Base-by-base conservation (phyloP, 23 tunicate genomes). In the Oikopleura vanhoeffeni region DNA sequence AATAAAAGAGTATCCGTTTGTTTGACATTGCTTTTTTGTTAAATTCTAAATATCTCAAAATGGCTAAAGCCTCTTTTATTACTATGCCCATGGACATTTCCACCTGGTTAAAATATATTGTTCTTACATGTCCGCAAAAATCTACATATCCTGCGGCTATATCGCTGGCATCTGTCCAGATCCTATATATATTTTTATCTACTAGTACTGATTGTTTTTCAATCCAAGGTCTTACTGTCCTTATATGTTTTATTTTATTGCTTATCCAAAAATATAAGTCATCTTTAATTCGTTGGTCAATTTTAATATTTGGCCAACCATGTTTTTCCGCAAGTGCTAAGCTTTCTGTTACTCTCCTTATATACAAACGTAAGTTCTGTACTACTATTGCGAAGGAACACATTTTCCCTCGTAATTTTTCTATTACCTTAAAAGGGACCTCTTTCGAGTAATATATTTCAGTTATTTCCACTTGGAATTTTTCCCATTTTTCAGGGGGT, bases 371-470 rank as follows among this genome's bases (percentile, higher is more conserved):
- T 38, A 71, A 18, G 79, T 71, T 71, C 38, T 18, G 79, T 33
- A 71, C 34, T 18, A 71, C 79, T 32, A 13, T 2, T 38, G 38
- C 38, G 3, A 71, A 13, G 79, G 34, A 13, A 13, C 34, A 18
- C 79, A 71, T 71, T 71, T 18, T 71, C 36, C 79, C 79, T 32
- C 79, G 27, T 18, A 71, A 13, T 71, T 38, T 71, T 71, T 71
- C 79, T 2, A 71, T 33, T 24, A 2, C 35, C 38, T 30, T 18
- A 18, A 30, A 13, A 18, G 79, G 79, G 35, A 71, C 35, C 24
- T 13, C 13, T 49, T 49, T 49, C 24, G 13, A 8, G 24, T 24
- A 8, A 13, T 8, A 8, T 49, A 49, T 49, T 49, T 49, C 64
- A 18, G 27, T 30, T 24, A 38, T 38, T 38, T 71, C 79, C 32